Percentiles rank a stretch among this genome's conserved stretches.
Evolutionary conservation across 2,797 vertebrate species (phyloP).

Genomic region (Brachyrhaphis roseni): DNA sequence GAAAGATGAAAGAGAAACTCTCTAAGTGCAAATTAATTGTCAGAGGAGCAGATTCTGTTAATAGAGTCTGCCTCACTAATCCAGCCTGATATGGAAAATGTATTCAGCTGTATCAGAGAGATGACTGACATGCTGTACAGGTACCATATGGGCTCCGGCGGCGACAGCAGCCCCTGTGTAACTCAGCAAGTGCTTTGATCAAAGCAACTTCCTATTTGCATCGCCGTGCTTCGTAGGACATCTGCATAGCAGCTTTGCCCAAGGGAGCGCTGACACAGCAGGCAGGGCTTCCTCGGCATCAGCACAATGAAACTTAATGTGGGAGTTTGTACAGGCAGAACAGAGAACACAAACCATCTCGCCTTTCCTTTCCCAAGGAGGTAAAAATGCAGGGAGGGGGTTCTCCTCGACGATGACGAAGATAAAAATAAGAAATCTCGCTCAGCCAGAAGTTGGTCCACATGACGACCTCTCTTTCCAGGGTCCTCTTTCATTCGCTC

Average conservation of each 20-base stretch:
- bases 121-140: constrained; percentile 69
- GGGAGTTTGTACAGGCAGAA: constrained; percentile 21
- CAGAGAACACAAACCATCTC: constrained; percentile 7
- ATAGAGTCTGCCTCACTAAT: constrained; percentile 41
- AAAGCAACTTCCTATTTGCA: constrained; percentile 70
- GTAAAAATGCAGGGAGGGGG: constrained; percentile 7
- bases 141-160: constrained; percentile 55
- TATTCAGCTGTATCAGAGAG: constrained; percentile 47
- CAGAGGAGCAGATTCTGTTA: constrained; percentile 34
- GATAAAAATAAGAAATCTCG: constrained; percentile 56
- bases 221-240: constrained; percentile 66
- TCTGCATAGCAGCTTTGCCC: constrained; percentile 71
- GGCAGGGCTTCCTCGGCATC: constrained; percentile 63
- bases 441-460: constrained; percentile 31
- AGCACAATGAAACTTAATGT: constrained; percentile 61
- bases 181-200: constrained; percentile 71
- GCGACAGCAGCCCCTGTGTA: constrained; percentile 42
- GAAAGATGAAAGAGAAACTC: constrained; percentile 29
- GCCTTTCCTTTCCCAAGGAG: constrained; percentile 25
- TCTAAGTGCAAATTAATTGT: constrained; percentile 42
- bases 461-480: constrained; percentile 34
- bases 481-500: constrained; percentile 31
- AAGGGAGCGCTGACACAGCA: constrained; percentile 74
- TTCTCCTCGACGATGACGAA: constrained; percentile 49
- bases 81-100: constrained; percentile 45